Percentiles rank a stretch among this genome's conserved stretches.
Evolutionary conservation across 2,113 vertebrate genomes (phyloP).

Genomic region (Mobula birostris): DNA sequence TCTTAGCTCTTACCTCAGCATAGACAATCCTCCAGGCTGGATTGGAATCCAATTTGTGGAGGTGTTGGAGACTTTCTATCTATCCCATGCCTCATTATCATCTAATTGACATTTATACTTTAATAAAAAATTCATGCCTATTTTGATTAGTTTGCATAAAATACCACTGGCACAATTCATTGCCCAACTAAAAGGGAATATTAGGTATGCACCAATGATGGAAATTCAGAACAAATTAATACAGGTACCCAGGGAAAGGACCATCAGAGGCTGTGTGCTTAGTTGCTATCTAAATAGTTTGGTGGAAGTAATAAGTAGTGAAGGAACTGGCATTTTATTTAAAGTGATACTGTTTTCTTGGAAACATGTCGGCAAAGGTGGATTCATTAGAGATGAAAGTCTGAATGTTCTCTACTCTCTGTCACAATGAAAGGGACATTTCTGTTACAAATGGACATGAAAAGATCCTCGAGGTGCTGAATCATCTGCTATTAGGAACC

Average conservation of each 20-base stretch:
- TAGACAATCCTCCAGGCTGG: not conserved
- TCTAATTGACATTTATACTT: slow-evolving; percentile 26
- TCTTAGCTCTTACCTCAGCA: not conserved
- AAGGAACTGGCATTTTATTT: not conserved
- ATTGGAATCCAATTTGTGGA: not conserved
- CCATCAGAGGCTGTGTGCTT: not conserved
- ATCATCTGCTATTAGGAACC: not conserved
- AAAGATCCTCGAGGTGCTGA: not conserved
- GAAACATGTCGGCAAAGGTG: not conserved
- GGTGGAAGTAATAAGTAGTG: no score
- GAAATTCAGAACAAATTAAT: slow-evolving; percentile 26
- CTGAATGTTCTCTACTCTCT: not conserved
- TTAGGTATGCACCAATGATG: slow-evolving; percentile 23
- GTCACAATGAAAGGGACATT: not conserved
- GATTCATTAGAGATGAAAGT: not conserved
- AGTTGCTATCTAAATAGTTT: not conserved
- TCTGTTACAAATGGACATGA: no score
- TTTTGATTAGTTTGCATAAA: slow-evolving; percentile 21
- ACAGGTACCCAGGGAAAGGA: not conserved
- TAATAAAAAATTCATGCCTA: slow-evolving; percentile 18
- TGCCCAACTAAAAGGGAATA: slow-evolving; percentile 5
- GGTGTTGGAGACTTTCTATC: not conserved
- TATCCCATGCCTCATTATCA: slow-evolving; percentile 10
- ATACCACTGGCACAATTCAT: slow-evolving; percentile 14
- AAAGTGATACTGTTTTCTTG: not conserved